A percentile compares a stretch with the other conserved stretches of the same genome.
phyloP scores from a whole-genome alignment of 1,140 invertebrate species.

The Nymphalis io region DNA sequence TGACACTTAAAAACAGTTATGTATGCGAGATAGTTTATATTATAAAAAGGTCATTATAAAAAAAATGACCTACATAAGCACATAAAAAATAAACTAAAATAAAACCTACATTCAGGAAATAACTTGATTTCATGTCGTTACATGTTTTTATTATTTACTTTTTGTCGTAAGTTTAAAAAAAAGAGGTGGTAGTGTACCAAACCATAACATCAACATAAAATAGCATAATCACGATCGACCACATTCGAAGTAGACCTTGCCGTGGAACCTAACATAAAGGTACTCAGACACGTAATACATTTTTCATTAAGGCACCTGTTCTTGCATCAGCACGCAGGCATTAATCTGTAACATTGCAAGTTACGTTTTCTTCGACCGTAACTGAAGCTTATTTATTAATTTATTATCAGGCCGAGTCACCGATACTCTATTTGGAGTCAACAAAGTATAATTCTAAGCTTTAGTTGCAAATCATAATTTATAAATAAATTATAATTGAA shows the following conservation, averaged over 20 bases:
- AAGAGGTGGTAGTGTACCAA: background rate
- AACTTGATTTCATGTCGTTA: no score
- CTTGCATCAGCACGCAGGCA: constrained; percentile 32
- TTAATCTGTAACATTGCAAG: constrained; percentile 33
- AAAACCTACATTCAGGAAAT: background rate
- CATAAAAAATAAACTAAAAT: no score
- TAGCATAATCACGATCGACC: background rate
- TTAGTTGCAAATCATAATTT: constrained; percentile 38
- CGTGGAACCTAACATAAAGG: constrained; percentile 16
- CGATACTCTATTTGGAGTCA: constrained; percentile 36
- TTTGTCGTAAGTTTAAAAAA: background rate
- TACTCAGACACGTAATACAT: constrained; percentile 35
- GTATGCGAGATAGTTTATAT: constrained; percentile 44
- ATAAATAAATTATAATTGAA: constrained; percentile 29
- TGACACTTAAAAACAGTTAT: background rate
- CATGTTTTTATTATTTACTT: no score
- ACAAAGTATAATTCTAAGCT: constrained; percentile 26
- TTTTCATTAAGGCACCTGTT: constrained; percentile 43
- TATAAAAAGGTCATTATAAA: constrained; percentile 51
- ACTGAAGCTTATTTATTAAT: constrained; percentile 34
- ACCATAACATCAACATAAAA: background rate
- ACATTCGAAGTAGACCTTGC: background rate
- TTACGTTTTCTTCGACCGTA: constrained; percentile 22
- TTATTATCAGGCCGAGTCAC: constrained; percentile 16
- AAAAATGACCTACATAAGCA: constrained; percentile 15